These are phyloP conservation scores for Sebastes taczanowskii DNA, from an alignment of 2,797 vertebrate species.

Conservation along the genomic window DNA sequence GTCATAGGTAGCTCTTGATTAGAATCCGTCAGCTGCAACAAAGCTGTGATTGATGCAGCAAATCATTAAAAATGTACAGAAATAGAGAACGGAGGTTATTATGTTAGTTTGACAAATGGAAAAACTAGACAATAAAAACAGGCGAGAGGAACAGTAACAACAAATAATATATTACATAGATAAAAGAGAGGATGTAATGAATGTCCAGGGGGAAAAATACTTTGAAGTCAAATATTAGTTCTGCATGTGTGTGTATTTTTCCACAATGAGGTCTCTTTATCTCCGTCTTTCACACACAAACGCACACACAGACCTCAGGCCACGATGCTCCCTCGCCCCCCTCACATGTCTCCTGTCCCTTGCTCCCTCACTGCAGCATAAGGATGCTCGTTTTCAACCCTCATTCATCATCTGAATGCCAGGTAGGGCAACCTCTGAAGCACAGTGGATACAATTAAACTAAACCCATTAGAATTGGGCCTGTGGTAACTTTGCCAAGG, in stretches of 20 bases:
- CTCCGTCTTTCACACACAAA: not conserved
- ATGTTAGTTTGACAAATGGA: slow-evolving; percentile 24
- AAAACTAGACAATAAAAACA: slow-evolving; percentile 5
- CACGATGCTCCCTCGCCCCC: not conserved
- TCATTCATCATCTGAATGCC: slow-evolving; percentile 62
- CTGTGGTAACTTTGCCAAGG: slow-evolving; percentile 30
- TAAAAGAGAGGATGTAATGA: slow-evolving; percentile 20
- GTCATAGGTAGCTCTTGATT: slow-evolving; percentile 54
- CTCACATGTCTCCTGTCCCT: slow-evolving; percentile 29
- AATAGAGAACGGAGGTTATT: slow-evolving; percentile 8
- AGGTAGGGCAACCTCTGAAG: slow-evolving; percentile 36
- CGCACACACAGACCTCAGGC: not conserved
- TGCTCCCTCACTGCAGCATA: slow-evolving; percentile 31
- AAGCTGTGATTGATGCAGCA: slow-evolving; percentile 32
- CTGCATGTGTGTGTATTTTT: not conserved
- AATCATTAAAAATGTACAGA: slow-evolving; percentile 10
- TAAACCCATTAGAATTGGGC: slow-evolving; percentile 38
- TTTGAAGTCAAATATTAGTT: slow-evolving; percentile 26
- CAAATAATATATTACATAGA: not conserved
- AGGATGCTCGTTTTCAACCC: slow-evolving; percentile 37
- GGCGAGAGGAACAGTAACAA: not conserved
- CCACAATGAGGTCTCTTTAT: not conserved
- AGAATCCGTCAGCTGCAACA: slow-evolving; percentile 36
- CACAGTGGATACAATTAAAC: slow-evolving; percentile 55
- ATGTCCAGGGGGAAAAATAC: not conserved